Evolutionary conservation across 2,888 invertebrate genomes (phyloP).

Genomic region (Hydropsyche betteni): DNA sequence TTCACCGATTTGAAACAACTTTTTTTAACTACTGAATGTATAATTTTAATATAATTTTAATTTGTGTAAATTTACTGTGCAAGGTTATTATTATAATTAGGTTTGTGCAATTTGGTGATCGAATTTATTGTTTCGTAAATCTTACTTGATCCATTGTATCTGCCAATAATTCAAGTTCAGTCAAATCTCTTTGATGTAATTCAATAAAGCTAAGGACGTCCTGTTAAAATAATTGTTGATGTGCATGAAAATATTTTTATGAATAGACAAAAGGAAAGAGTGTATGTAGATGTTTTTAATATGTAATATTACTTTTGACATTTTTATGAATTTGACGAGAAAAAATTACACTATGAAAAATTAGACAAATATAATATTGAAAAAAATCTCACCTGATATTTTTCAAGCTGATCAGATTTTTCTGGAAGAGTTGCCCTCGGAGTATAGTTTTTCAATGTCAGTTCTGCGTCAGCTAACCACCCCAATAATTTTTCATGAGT

Average conservation of each 20-base stretch:
- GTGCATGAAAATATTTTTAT: not conserved
- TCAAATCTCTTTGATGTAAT: constrained; percentile 75
- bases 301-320: constrained; percentile 37
- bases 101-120: constrained; percentile 24
- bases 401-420: constrained; percentile 88
- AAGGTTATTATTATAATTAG: constrained; percentile 6
- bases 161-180: constrained; percentile 77
- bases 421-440: constrained; percentile 87
- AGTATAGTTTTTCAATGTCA: constrained; percentile 83
- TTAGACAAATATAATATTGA: constrained; percentile 27
- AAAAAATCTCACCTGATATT: constrained; percentile 78
- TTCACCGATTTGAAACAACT: constrained; percentile 23
- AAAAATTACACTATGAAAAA: not conserved
- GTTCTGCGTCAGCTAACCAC: constrained; percentile 89
- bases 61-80: constrained; percentile 30
- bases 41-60: not conserved
- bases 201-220: constrained; percentile 80
- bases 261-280: too few relatives aligned
- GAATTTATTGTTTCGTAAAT: constrained; percentile 52
- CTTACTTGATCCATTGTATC: constrained; percentile 89
- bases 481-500: constrained; percentile 82
- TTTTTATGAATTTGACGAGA: too few relatives aligned
- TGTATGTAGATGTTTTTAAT: constrained; percentile 12
- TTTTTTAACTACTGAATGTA: not conserved
- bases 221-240: constrained; percentile 63